Evolutionary conservation across 2,888 invertebrate species (phyloP).

Genomic region (Acronicta psi): DNA sequence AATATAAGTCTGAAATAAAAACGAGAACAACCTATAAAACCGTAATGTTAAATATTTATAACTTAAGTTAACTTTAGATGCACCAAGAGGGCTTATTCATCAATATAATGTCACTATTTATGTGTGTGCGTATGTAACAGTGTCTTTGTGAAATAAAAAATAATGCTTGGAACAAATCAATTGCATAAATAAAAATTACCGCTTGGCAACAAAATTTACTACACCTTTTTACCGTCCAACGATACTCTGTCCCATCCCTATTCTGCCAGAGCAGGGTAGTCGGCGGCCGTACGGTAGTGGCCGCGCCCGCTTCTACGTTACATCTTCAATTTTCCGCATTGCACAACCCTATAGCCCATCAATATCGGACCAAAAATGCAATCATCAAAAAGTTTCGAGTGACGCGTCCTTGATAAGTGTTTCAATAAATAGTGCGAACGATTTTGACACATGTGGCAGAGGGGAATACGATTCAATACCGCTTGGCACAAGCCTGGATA

Average conservation of each 20-base stretch:
- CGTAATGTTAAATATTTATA: no score
- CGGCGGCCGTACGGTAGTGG: conserved; percentile 69
- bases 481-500: conserved; percentile 87
- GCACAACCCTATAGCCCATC: conserved; percentile 51
- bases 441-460: conserved; percentile 86
- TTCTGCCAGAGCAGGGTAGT: conserved; percentile 67
- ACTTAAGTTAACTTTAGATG: no score
- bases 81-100: no score
- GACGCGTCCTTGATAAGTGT: conserved; percentile 64
- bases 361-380: conserved; percentile 51
- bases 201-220: background rate
- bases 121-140: no score
- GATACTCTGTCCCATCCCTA: conserved; percentile 64
- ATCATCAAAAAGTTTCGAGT: conserved; percentile 58
- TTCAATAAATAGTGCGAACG: conserved; percentile 58
- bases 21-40: no score
- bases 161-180: no score
- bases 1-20: no score
- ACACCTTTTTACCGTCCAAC: conserved; percentile 17
- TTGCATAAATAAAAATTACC: conserved; percentile 11
- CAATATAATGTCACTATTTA: no score
- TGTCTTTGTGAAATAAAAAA: no score
- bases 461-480: conserved; percentile 82
- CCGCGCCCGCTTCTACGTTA: conserved; percentile 73
- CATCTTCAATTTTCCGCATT: conserved; percentile 60